Conservation (phyloP, 2,113 vertebrate genomes). For the Agapornis roseicollis region DNA sequence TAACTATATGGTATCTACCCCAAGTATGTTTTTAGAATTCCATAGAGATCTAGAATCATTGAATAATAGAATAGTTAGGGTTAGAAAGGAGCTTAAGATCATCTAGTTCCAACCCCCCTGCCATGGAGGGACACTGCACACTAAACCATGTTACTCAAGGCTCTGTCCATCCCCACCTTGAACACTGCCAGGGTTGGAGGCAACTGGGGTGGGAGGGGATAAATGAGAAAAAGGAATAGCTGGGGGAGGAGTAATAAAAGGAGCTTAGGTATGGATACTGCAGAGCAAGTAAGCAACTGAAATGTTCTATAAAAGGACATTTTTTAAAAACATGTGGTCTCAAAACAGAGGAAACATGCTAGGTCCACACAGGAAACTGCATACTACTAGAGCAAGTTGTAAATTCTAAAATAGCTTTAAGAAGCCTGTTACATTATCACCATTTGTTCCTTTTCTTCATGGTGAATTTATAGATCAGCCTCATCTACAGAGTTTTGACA, state of each 20-base stretch:
- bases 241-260: not conserved
- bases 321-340: not conserved
- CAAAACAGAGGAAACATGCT: not conserved
- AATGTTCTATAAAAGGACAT: not conserved
- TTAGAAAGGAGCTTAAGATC: not conserved
- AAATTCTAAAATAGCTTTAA: not conserved
- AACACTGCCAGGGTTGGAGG: not conserved
- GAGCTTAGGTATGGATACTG: not conserved
- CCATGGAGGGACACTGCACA: not conserved
- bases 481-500: not conserved
- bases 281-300: not conserved
- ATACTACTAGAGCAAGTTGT: not conserved
- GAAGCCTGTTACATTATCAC: not conserved
- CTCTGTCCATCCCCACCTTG: not conserved
- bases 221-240: not conserved
- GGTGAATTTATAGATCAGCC: not conserved
- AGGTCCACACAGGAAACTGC: not conserved
- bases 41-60: not conserved
- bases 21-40: not conserved
- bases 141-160: not conserved
- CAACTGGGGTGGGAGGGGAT: not conserved
- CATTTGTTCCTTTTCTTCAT: not conserved
- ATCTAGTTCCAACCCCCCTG: not conserved
- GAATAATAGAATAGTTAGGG: not conserved
- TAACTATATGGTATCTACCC: not conserved